Conservation (phyloP, 2,888 invertebrate genomes). For the Apodemia hepburni region DNA sequence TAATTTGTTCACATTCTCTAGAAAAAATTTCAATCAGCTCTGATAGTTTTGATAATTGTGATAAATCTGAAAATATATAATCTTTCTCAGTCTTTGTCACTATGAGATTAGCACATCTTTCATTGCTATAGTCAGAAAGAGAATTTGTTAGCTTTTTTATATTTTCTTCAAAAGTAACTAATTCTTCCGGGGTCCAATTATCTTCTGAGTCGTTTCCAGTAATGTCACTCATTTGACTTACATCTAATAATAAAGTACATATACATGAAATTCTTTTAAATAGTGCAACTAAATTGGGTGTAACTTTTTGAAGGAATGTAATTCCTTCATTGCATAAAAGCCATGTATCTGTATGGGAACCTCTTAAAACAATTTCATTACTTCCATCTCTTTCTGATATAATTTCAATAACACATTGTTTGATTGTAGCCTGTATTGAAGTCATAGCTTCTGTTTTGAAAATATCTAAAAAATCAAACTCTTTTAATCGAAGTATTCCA, state of each 20-base stretch:
- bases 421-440: conserved; percentile 92
- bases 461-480: conserved; percentile 92
- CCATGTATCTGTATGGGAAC: conserved; percentile 66
- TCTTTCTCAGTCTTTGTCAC: conserved; percentile 87
- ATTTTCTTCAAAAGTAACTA: conserved; percentile 84
- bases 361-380: conserved; percentile 68
- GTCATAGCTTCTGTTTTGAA: conserved; percentile 94
- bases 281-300: conserved; percentile 83
- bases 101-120: conserved; percentile 93
- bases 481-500: conserved; percentile 92
- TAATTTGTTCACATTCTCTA: conserved; percentile 86
- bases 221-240: conserved; percentile 81
- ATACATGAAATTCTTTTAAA: conserved; percentile 88
- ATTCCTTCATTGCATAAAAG: conserved; percentile 86
- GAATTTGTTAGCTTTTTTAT: conserved; percentile 88
- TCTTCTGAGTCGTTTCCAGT: conserved; percentile 83
- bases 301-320: conserved; percentile 82
- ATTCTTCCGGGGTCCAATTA: conserved; percentile 85
- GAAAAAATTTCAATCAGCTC: conserved; percentile 90
- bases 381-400: conserved; percentile 68
- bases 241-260: conserved; percentile 88
- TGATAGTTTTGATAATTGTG: conserved; percentile 88
- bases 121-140: conserved; percentile 93
- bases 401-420: conserved; percentile 92
- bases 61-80: conserved; percentile 84